Conservation (phyloP, 2,888 invertebrate species). For the Ophion ventricosus region DNA sequence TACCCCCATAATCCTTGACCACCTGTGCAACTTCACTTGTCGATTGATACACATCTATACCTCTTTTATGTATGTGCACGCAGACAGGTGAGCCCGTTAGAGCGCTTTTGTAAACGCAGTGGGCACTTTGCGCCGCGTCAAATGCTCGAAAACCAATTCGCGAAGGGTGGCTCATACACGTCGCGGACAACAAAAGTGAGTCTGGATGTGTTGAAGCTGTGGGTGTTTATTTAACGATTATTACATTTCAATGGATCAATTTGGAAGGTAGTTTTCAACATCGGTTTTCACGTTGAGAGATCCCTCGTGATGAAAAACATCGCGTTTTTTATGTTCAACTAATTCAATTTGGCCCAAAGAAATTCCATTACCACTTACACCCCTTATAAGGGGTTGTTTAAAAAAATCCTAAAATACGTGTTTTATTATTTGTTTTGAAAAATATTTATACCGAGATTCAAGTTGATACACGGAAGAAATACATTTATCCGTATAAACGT, state of each 20-base stretch:
- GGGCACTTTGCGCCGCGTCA: slow-evolving; percentile 19
- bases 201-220: not conserved
- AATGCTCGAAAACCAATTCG: slow-evolving; percentile 27
- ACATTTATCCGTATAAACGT: too few species aligned
- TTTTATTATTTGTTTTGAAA: too few species aligned
- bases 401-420: too few species aligned
- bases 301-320: not conserved
- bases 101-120: slow-evolving; percentile 31
- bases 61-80: not conserved
- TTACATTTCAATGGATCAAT: not conserved
- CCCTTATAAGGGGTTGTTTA: too few species aligned
- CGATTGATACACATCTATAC: slow-evolving; percentile 47
- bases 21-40: slow-evolving; percentile 44
- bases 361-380: too few species aligned
- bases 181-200: not conserved
- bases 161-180: not conserved
- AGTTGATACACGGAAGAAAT: too few species aligned
- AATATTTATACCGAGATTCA: too few species aligned
- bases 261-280: not conserved
- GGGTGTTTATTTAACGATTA: not conserved
- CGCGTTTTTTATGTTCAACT: not conserved
- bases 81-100: slow-evolving; percentile 9
- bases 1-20: slow-evolving; percentile 43
- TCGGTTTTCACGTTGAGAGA: not conserved
- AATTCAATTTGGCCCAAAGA: too few species aligned